Percentiles rank a stretch among this genome's conserved stretches.
Conservation (phyloP, 2,113 vertebrate species). For the Nycticryphes semicollaris region DNA sequence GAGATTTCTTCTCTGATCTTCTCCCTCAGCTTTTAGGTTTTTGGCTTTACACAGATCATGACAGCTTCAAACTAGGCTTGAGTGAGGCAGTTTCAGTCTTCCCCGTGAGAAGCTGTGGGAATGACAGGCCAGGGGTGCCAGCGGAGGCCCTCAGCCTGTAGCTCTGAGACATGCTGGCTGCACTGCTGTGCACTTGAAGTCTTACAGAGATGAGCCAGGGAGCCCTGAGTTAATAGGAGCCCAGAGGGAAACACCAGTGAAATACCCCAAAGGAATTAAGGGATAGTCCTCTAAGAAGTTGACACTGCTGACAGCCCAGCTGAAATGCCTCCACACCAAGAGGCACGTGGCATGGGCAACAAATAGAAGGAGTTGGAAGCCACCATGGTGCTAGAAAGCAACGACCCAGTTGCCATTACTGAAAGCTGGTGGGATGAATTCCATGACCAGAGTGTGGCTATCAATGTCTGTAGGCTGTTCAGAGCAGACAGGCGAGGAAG, state of each 20-base stretch:
- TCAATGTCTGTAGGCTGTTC: background rate
- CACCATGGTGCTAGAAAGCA: background rate
- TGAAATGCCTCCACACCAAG: background rate
- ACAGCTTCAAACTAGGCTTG: background rate
- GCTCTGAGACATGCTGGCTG: background rate
- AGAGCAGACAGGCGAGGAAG: background rate
- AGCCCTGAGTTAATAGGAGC: background rate
- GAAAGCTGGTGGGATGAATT: background rate
- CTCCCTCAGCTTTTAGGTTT: background rate
- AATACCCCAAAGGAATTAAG: background rate
- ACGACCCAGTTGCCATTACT: background rate
- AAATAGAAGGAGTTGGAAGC: background rate
- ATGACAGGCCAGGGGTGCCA: background rate
- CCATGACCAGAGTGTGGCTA: background rate
- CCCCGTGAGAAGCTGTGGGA: background rate
- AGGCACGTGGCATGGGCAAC: background rate
- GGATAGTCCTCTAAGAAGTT: background rate
- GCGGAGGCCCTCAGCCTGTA: background rate
- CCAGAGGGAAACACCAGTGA: background rate
- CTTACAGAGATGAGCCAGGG: background rate
- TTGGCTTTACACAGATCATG: background rate
- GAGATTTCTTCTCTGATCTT: background rate
- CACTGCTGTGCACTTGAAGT: background rate
- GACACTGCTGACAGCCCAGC: background rate
- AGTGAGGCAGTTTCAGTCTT: background rate